These are phyloP conservation scores for Micropoecilia bifurca DNA, from an alignment of 2,797 vertebrate genomes.

Conservation along the genomic window DNA sequence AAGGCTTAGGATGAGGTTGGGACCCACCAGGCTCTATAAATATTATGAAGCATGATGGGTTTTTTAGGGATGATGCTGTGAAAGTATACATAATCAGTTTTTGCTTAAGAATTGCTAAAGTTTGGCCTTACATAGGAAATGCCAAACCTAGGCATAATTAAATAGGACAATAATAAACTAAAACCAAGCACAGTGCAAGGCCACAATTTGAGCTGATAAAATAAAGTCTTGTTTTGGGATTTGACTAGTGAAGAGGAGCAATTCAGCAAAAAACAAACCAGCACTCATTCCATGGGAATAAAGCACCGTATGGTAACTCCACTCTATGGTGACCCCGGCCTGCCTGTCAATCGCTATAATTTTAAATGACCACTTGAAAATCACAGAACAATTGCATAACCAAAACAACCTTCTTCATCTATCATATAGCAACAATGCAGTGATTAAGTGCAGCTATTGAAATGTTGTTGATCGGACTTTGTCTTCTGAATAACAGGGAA, in stretches of 20 bases:
- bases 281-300: not conserved
- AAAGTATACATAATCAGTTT: not conserved
- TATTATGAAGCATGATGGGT: not conserved
- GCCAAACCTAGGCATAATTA: not conserved
- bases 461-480: not conserved
- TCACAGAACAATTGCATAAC: not conserved
- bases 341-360: not conserved
- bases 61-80: not conserved
- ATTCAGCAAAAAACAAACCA: not conserved
- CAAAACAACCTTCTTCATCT: not conserved
- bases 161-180: not conserved
- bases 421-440: not conserved
- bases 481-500: not conserved
- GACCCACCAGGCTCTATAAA: too few relatives aligned
- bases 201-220: not conserved
- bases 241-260: not conserved
- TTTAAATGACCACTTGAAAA: not conserved
- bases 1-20: not conserved
- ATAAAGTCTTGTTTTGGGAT: not conserved
- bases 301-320: too few relatives aligned
- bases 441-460: not conserved
- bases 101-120: not conserved
- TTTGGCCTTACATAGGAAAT: not conserved
- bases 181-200: not conserved
- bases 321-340: not conserved